Evolutionary conservation across 2,113 vertebrate genomes (phyloP).

Genomic region (Barnardius zonarius): DNA sequence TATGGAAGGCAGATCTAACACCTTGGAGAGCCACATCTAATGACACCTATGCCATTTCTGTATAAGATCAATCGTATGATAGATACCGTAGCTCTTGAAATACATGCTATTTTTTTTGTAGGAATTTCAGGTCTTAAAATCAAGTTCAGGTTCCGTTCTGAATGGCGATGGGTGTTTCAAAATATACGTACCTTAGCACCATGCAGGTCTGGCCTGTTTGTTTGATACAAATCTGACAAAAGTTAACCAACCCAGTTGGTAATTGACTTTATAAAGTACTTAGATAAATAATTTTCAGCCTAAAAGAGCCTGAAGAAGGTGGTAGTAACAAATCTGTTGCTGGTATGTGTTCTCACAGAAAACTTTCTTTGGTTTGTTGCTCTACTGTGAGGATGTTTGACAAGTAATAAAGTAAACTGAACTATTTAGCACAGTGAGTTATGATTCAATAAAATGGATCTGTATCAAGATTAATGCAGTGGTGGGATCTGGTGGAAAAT

Average conservation of each 20-base stretch:
- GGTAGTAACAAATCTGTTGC: neutral
- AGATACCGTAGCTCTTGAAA: neutral
- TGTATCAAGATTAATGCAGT: neutral
- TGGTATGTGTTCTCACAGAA: neutral
- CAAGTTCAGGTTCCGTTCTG: neutral
- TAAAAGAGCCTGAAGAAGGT: neutral
- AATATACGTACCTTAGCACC: neutral
- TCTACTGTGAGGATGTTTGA: neutral
- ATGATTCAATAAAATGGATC: neutral
- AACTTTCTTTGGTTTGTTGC: neutral
- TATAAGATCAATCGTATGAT: neutral
- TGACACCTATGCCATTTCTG: neutral
- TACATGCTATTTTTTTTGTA: neutral
- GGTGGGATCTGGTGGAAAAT: neutral
- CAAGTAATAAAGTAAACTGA: neutral
- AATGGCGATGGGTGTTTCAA: neutral
- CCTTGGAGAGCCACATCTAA: neutral
- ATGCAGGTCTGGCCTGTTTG: neutral
- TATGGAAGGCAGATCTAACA: neutral
- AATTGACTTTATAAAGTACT: neutral
- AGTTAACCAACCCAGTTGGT: neutral
- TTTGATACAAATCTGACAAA: neutral
- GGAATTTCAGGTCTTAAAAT: neutral
- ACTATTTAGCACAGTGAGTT: neutral
- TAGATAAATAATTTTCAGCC: neutral